Base-by-base conservation (phyloP, 2,113 vertebrate species). In the Laticauda colubrina region DNA sequence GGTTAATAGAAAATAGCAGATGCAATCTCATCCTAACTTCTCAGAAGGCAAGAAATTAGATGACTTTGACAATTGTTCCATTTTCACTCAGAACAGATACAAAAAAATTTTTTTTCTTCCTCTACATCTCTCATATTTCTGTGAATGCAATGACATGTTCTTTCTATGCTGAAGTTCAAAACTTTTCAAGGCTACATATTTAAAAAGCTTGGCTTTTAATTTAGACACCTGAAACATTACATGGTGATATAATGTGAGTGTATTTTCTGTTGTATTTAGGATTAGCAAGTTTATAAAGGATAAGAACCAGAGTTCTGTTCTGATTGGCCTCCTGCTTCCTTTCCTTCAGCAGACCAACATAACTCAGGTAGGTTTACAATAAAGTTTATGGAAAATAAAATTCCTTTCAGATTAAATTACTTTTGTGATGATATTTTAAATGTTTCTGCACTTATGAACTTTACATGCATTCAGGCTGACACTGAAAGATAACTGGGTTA, bases 221-320 rank as follows among this genome's bases (percentile, higher is more conserved):
- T 12, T 55, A 87, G 69, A 69, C 87, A 88, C 43, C 53, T 39
- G 53, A 90, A 15, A 59, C 24, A 34, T 24, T 92, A 45, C 92
- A 0, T 88, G 15, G 21, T 89, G 5, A 34, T 93, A 56, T 43
- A 23, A 23, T 89, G 14, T 55, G 56, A 86, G 93, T 0, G 48
- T 81, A 81, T 10, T 20, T 81, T 51, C 55, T 12, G 85, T 45
- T 94, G 9, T 85, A 55, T 94, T 8, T 96, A 99, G 99, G 96
- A 97, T 99, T 96, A 99, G 99, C 96, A 98, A 98, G 88, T 99
- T 99, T 95, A 98, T 99, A 94, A 98, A 98, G 90, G 98, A 99
- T 92, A 98, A 98, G 94, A 98, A 98, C 75, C 99, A 99, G 95
- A 99, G 99, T 96, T 98, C 98, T 5, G 89, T 98, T 21, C 98